Base-by-base conservation (phyloP, 1,140 invertebrate genomes). In the Neotoxoptera formosana region DNA sequence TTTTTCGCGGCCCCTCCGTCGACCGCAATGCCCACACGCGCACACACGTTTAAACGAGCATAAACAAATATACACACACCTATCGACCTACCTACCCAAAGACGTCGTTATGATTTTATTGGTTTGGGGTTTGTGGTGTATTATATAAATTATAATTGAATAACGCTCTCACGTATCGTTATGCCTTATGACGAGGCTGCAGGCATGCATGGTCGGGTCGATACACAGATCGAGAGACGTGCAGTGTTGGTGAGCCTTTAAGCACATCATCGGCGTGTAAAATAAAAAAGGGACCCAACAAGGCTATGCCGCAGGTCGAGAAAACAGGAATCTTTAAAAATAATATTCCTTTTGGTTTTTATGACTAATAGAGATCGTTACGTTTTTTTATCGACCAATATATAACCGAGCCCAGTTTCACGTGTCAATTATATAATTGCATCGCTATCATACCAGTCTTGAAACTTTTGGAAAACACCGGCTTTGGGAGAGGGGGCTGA, bases 51-150 rank as follows among this genome's bases (percentile, higher is more conserved):
- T 36, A 36, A 76, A 76, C 60, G 14, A 76, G 14, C n/a, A 76
- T n/a, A 76, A 76, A 76, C 60, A 76, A 76, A 76, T 76, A 76
- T n/a, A 76, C 30, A 7, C n/a, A n/a, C 30, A 76, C n/a, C 30
- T 67, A 76, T 76, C 60, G 30, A 76, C 14, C 60, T n/a, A n/a
- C n/a, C 60, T 20, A 76, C 14, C 60, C 60, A 76, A 76, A 14
- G 60, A 76, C n/a, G 60, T 83, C 34, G 81, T 83, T 83, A 83
- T 83, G 7, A 83, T 83, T 41, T 36, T 83, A 36, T 83, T 83
- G 41, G 36, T 41, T 83, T 83, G 34, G n/a, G 34, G 36, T 41
- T 41, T 41, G 4, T 41, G 41, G 41, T 53, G 21, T 53, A 53
- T 53, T 53, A 53, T 53, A 53, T 53, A 53, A 53, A 53, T 6